Base-by-base conservation (phyloP, 2,113 vertebrate species). In the Elephas maximus region DNA sequence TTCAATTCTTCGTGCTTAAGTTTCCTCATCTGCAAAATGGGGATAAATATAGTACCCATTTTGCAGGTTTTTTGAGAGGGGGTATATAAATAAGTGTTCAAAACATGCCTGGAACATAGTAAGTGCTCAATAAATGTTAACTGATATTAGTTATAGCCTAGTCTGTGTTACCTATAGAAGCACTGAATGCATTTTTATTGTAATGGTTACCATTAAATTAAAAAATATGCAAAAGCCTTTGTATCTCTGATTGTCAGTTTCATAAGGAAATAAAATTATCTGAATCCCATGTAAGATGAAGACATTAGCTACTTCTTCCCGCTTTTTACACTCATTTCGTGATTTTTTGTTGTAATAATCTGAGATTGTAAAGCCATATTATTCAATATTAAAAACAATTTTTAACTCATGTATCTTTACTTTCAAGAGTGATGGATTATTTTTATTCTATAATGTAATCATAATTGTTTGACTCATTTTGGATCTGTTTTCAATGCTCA, bases 1-100 rank as follows among this genome's bases (percentile, higher is more conserved):
- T 97, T 91, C 88, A 90, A 85, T 93, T 90, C 57, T 97, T 95
- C 67, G 41, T 93, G 67, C 51, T 33, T 92, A 85, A 71, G 65
- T 79, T 79, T 88, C 45, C 53, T 94, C 53, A 63, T 91, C 93
- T 96, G 69, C 83, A 89, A 93, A 93, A 44, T 44, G 6, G 9
- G 30, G 33, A 78, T 86, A 89, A 97, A 94, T 93, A 82, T 86
- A 89, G 62, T 85, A 44, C 6, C 20, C 53, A 90, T 90, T 88
- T 78, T 33, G 28, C 18, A 67, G 67, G 20, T 18, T 88, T 96
- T 91, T 93, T 94, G 23, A 89, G 63, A 89, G 23, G 6, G 6
- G 7, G 7, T 48, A 48, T 94, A 76, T 53, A 82, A 86, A 88
- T 82, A 83, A 79, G 44, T 85, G 26, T 53, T 74, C 88, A 91